Base-by-base conservation (phyloP, 2,797 vertebrate genomes). In the Botia kubotai region DNA sequence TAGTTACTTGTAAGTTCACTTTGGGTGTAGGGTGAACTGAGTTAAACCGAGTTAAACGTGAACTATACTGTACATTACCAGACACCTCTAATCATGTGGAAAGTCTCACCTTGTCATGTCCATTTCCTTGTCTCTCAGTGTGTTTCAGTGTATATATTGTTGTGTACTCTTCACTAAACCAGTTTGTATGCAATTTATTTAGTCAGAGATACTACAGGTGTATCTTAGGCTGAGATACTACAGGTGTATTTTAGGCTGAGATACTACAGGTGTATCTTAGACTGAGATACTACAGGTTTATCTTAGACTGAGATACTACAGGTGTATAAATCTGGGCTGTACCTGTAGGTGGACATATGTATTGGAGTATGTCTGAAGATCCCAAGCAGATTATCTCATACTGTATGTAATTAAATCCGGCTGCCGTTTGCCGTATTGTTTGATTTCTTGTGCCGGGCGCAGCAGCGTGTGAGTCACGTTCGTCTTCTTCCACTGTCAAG, bases 331-430 rank as follows among this genome's bases (percentile, higher is more conserved):
- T 62, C 21, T 36, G 17, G 57, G 21, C 39, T 74, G 57, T 50
- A 68, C 26, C 26, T 53, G 26, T 71, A 79, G 57, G 77, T 79
- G 67, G 57, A 71, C 57, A 63, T 53, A 55, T 62, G 75, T 79
- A 74, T 67, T 8, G 50, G 63, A 60, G 29, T 77, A 75, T 80
- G 62, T 68, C 57, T 48, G 39, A 36, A 53, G 58, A 26, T 69
- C 23, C 69, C 63, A 68, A 29, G 68, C 39, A 72, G 21, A 58
- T 80, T 70, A 67, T 74, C 69, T 71, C 26, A 63, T 69, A 23
- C 21, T 60, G 2, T 60, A 23, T 57, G 52, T 81, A 77, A 84
- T 79, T 82, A 29, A 77, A 84, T 84, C 83, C 74, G 72, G 29
- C 80, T 66, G 58, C 23, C 60, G 48, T 82, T 63, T 65, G 53